phyloP scores from a whole-genome alignment of 1,140 invertebrate species.

The Monochamus saltuarius region DNA sequence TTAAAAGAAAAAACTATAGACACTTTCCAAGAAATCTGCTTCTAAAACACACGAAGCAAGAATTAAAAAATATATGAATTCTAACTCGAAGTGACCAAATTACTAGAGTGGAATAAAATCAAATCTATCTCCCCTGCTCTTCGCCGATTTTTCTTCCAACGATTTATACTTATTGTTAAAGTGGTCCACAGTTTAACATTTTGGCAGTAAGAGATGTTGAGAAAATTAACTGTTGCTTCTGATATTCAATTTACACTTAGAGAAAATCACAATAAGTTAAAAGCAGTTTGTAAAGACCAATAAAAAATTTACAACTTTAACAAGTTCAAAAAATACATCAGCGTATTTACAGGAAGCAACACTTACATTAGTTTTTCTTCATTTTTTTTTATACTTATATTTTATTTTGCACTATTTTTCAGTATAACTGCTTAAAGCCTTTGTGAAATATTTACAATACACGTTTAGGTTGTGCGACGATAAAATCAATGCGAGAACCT shows the following conservation, averaged over 20 bases:
- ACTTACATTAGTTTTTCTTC: conserved; percentile 5
- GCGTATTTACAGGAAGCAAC: conserved; percentile 31
- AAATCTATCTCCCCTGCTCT: too few relatives aligned
- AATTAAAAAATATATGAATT: too few relatives aligned
- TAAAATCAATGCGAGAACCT: background rate
- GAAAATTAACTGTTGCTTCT: conserved; percentile 19
- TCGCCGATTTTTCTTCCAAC: background rate
- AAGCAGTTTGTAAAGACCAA: conserved; percentile 18
- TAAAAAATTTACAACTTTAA: conserved; percentile 20
- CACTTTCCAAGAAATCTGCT: too few relatives aligned
- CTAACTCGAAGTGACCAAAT: background rate
- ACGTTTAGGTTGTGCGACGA: conserved; percentile 9
- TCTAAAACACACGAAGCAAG: too few relatives aligned
- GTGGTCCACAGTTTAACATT: conserved; percentile 37
- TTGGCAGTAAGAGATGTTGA: conserved; percentile 31
- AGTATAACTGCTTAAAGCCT: conserved; percentile 23
- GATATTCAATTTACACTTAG: conserved; percentile 1
- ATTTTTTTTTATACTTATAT: conserved; percentile 21
- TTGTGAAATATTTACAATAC: conserved; percentile 13
- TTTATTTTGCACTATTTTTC: conserved; percentile 33
- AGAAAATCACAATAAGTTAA: conserved; percentile 9
- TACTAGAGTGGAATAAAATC: background rate
- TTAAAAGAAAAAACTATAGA: too few relatives aligned
- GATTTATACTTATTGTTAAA: conserved; percentile 24
- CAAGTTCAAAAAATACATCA: conserved; percentile 32